Evolutionary conservation across 2,888 invertebrate genomes (phyloP).

Genomic region (Augochlorella aurata): DNA sequence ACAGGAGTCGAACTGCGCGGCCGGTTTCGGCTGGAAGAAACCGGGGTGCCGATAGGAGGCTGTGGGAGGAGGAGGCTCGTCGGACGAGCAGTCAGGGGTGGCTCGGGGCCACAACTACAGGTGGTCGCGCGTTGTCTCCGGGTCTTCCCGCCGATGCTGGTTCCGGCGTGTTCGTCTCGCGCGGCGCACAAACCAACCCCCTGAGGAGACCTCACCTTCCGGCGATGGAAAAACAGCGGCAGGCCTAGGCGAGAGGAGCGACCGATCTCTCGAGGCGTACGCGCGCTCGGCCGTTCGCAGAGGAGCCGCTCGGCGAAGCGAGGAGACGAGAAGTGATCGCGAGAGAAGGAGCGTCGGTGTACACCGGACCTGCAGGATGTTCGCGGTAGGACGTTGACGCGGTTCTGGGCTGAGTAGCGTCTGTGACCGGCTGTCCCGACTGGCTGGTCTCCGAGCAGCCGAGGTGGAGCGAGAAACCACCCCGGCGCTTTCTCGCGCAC

Average conservation of each 20-base stretch:
- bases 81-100: constrained; percentile 54
- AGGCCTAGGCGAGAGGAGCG: too few species aligned
- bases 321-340: too few species aligned
- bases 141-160: constrained; percentile 65
- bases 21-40: constrained; percentile 12
- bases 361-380: constrained; percentile 12
- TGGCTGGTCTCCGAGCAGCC: constrained; percentile 53
- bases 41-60: background rate
- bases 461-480: constrained; percentile 64
- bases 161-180: constrained; percentile 29
- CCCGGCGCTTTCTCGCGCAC: constrained; percentile 72
- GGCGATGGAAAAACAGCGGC: too few species aligned
- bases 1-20: constrained; percentile 7
- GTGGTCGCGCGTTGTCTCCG: constrained; percentile 75
- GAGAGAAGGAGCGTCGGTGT: background rate
- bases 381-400: constrained; percentile 66
- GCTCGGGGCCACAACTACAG: constrained; percentile 76
- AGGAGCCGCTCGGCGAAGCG: background rate
- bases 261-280: background rate
- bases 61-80: constrained; percentile 37
- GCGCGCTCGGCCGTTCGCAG: background rate
- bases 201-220: too few species aligned
- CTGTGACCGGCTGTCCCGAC: constrained; percentile 64
- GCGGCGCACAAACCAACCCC: background rate
- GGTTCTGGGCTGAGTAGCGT: constrained; percentile 68